Evolutionary conservation across 2,113 vertebrate species (phyloP).

Genomic region (Pseudopodoces humilis): DNA sequence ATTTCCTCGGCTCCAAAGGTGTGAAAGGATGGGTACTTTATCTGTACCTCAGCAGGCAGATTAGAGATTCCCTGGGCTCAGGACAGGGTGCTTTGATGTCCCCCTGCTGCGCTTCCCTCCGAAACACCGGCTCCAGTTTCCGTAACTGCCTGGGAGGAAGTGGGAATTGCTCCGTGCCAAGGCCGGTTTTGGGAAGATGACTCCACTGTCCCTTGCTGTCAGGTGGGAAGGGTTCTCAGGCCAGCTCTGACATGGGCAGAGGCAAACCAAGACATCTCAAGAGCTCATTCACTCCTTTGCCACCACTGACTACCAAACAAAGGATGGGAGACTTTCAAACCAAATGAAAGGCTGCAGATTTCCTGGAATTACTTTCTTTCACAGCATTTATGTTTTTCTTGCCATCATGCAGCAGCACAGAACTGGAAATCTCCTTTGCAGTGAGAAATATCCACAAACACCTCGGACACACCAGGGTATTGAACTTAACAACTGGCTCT

Average conservation of each 20-base stretch:
- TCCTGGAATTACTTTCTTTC: neutral
- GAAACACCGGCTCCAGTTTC: neutral
- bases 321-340: neutral
- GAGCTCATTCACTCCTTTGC: neutral
- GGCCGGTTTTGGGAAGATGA: neutral
- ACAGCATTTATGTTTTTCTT: neutral
- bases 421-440: neutral
- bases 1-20: constrained; percentile 6
- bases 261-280: neutral
- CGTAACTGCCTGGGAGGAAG: constrained; percentile 15
- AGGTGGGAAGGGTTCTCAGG: neutral
- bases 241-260: neutral
- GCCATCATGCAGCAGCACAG: fast-evolving
- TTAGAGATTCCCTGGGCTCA: neutral
- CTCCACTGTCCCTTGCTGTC: neutral
- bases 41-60: neutral
- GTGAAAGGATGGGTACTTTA: constrained; percentile 28
- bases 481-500: fast-evolving
- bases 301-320: neutral
- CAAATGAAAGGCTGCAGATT: neutral
- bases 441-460: neutral
- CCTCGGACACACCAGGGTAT: neutral
- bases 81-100: neutral
- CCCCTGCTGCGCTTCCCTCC: neutral
- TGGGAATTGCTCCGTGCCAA: neutral